These are phyloP conservation scores for Steinernema feltiae DNA, from an alignment of 1,140 invertebrate genomes.

Conservation along the genomic window DNA sequence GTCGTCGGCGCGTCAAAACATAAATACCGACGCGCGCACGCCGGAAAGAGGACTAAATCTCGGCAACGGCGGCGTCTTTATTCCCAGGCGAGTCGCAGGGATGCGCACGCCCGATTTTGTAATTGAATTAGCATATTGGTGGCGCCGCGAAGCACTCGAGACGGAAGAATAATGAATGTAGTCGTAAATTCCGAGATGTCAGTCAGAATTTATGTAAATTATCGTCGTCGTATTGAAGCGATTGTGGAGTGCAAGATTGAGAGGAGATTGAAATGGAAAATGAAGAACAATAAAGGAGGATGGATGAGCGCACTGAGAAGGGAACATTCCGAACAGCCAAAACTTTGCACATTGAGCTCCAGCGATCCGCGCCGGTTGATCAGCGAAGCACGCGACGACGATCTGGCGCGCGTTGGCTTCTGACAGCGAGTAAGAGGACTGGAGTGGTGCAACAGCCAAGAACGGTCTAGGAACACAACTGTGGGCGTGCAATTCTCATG, in stretches of 20 bases:
- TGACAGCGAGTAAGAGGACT: no score
- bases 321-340: no score
- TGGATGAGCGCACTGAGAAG: no score
- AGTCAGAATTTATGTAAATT: slow-evolving; percentile 7
- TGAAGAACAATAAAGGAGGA: background rate
- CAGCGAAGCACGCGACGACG: no score
- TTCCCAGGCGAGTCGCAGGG: background rate
- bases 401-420: no score
- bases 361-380: no score
- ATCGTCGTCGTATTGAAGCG: no score
- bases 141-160: background rate
- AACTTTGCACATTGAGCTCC: no score
- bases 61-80: no score
- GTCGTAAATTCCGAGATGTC: slow-evolving; percentile 14
- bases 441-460: no score
- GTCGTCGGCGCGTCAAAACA: slow-evolving; percentile 3
- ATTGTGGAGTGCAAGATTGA: background rate
- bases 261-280: background rate
- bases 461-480: no score
- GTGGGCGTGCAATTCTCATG: no score
- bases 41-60: background rate
- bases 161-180: slow-evolving; percentile 6
- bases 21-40: slow-evolving; percentile 12
- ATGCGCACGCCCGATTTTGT: background rate
- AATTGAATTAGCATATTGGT: slow-evolving; percentile 13